A percentile compares a stretch with the other conserved stretches of the same genome.
phyloP scores from a whole-genome alignment of 2,113 vertebrate genomes.

The Parotia lawesii region DNA sequence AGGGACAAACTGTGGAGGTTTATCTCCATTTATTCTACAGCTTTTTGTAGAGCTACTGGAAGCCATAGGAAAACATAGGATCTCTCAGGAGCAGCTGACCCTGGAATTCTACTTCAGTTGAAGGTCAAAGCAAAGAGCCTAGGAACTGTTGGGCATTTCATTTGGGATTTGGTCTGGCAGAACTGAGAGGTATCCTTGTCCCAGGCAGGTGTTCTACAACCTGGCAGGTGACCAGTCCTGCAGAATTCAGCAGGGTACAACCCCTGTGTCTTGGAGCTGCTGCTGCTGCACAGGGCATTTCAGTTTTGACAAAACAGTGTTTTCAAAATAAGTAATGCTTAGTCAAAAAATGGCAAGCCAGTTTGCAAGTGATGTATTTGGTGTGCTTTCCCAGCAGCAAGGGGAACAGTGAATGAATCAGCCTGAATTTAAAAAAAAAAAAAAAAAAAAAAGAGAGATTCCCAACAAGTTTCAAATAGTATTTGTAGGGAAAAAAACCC shows the following conservation, averaged over 20 bases:
- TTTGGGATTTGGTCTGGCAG: background rate
- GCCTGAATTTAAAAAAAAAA: background rate
- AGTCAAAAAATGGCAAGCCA: background rate
- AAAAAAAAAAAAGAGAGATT: background rate
- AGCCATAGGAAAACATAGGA: background rate
- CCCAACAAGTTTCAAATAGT: background rate
- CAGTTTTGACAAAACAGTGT: background rate
- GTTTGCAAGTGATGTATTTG: background rate
- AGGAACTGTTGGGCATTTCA: background rate
- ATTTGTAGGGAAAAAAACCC: rapidly evolving
- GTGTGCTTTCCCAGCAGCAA: background rate
- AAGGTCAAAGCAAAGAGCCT: background rate
- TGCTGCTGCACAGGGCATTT: background rate
- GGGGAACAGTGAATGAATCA: background rate
- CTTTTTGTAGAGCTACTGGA: background rate
- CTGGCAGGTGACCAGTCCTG: background rate
- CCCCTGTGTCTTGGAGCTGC: background rate
- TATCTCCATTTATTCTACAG: background rate
- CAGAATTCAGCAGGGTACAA: background rate
- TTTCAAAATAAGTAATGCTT: background rate
- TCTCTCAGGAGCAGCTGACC: background rate
- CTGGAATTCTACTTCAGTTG: background rate
- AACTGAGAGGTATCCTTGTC: background rate
- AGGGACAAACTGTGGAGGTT: background rate
- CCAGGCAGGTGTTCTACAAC: background rate